Evolutionary conservation across 2,797 vertebrate species (phyloP), one percentile per base, ranked within the genome.

Genomic region (Neostethus bicornis): DNA sequence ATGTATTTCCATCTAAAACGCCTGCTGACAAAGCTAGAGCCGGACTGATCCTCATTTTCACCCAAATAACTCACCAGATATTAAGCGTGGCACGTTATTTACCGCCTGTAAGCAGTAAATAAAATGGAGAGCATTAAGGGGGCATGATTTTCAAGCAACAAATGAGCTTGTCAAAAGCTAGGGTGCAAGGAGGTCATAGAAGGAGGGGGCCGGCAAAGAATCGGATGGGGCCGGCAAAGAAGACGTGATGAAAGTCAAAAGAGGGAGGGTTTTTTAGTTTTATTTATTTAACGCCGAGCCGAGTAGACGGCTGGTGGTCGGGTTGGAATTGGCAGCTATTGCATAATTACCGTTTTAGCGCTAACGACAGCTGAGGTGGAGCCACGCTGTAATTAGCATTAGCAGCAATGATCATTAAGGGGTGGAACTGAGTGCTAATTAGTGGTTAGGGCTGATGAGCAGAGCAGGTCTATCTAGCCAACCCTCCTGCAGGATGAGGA

Each of bases 361-460:
- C 72, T 66, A 81, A 82, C 42, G 75, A 78, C 73, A 82, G 80
- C 83, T 61, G 83, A 88, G 85, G 87, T 81, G 85, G 85, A 84
- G 84, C 84, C 29, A 35, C 8, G 42, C 83, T 77, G 67, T 86
- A 89, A 90, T 91, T 89, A 91, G 81, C 81, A 86, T 89, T 91
- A 90, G 84, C 77, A 19, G 83, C 76, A 85, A 90, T 81, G 84
- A 89, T 89, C 83, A 89, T 89, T 89, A 90, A 88, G 83, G 85
- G 85, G 81, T 76, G 82, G 81, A 90, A 86, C 81, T 67, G 83
- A 86, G 77, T 74, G 85, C 85, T 91, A 91, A 91, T 92, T 91
- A 92, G 80, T 48, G 71, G 84, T 80, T 86, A 85, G 85, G 42
- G 43, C 65, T 84, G 85, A 88, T 80, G 89, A 90, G 82, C 75